Evolutionary conservation across 2,797 vertebrate genomes (phyloP), one percentile per base, ranked within the genome.

Genomic region (Notamacropus eugenii): DNA sequence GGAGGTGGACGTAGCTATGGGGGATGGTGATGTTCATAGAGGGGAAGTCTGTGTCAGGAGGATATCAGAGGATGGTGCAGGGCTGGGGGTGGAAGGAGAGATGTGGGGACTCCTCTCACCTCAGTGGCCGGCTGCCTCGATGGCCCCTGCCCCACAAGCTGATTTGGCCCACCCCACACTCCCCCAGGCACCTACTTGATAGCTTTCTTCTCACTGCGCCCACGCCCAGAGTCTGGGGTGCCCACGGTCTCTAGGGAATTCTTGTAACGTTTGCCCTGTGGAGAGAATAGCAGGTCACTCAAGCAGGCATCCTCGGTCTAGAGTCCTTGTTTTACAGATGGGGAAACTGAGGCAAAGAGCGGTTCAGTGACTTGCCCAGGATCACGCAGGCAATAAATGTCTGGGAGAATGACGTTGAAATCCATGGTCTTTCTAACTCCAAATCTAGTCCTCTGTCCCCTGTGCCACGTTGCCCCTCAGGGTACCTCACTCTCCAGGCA

Each of bases 231-330:
- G 97, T 99, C 99, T 0, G 99, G 99, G 0, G 99, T 99, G 94
- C 99, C 99, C 97, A 99, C 99, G 0, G 98, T 99, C 97, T 99
- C 99, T 98, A 99, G 96, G 97, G 99, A 99, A 74, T 98, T 99
- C 98, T 99, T 99, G 98, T 99, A 99, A 95, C 99, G 99, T 97
- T 99, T 99, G 93, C 99, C 99, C 99, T 99, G 94, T 0, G 62
- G 97, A 95, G 91, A 97, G 1, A 97, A 92, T 5, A 40, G 5
- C 13, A 2, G 59, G 93, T 97, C 93, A 97, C 56, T 93, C 24
- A 3, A 0, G 6, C 59, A 34, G 90, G 50, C 56, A 82, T 55
- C 54, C 92, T 34, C 22, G 22, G 54, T 22, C 52, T 54, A 59
- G 5, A 28, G 10, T 4, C 24, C 8, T 27, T 34, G 27, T 27